A percentile compares a stretch with the other conserved stretches of the same genome.
Conservation (phyloP, 2,888 invertebrate genomes). For the Melanotus villosus region DNA sequence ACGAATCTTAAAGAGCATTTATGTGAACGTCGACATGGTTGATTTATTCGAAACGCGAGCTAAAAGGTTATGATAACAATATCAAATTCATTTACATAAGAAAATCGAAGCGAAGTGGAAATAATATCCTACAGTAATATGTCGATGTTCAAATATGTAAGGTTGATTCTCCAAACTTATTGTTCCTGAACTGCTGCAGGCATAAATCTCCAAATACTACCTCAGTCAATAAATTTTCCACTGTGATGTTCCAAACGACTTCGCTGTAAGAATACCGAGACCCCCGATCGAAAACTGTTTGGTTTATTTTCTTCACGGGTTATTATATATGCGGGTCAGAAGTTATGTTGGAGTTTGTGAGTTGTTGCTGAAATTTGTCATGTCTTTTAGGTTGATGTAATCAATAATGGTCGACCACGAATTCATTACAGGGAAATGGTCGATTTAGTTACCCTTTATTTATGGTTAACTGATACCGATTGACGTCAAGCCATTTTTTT, state of each 20-base stretch:
- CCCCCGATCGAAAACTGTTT: slow-evolving; percentile 15
- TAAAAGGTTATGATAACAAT: too few relatives aligned
- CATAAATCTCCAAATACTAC: slow-evolving; percentile 28
- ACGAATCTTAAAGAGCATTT: too few relatives aligned
- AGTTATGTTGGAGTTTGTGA: neutral
- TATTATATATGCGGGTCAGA: slow-evolving; percentile 22
- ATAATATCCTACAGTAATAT: neutral
- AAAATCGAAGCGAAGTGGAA: neutral
- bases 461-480: too few relatives aligned
- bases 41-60: too few relatives aligned
- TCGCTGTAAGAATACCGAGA: slow-evolving; percentile 18
- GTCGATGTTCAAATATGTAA: slow-evolving; percentile 11
- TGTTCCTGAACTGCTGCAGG: slow-evolving; percentile 29
- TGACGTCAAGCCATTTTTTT: too few relatives aligned
- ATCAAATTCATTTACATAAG: neutral
- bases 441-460: too few relatives aligned
- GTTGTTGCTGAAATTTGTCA: slow-evolving; percentile 9
- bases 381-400: too few relatives aligned
- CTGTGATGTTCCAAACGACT: slow-evolving; percentile 20
- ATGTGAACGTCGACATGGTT: too few relatives aligned
- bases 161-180: slow-evolving; percentile 26
- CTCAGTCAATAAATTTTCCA: slow-evolving; percentile 33
- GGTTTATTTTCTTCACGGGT: neutral
- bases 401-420: too few relatives aligned
- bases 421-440: too few relatives aligned